Percentiles rank a stretch among this genome's conserved stretches.
phyloP scores from a whole-genome alignment of 1,140 invertebrate species.

The Glomeris maerens region DNA sequence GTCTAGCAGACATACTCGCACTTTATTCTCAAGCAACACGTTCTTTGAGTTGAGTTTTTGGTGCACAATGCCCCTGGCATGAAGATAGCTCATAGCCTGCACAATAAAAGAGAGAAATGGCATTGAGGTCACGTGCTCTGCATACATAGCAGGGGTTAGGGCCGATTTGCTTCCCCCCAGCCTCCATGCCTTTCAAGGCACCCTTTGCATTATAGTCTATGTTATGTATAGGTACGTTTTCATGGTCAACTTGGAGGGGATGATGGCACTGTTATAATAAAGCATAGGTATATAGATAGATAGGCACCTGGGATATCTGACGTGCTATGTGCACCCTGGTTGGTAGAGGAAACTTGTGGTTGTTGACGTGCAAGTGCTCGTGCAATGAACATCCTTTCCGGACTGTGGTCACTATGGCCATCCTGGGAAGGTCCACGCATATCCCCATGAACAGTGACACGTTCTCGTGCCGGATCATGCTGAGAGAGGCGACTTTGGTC shows the following conservation, averaged over 20 bases:
- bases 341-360: conserved; percentile 24
- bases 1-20: conserved; percentile 34
- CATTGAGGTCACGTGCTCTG: conserved; percentile 10
- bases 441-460: conserved; percentile 38
- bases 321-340: conserved; percentile 26
- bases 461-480: conserved; percentile 37
- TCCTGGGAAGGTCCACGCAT: conserved; percentile 28
- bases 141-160: neutral
- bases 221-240: too few relatives aligned
- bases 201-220: too few relatives aligned
- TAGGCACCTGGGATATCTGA: conserved; percentile 30
- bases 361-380: conserved; percentile 26
- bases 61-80: conserved; percentile 36
- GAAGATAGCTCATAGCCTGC: conserved; percentile 35
- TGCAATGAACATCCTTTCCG: conserved; percentile 29
- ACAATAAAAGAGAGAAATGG: conserved; percentile 1
- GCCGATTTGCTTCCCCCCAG: too few relatives aligned
- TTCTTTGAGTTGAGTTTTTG: conserved; percentile 33
- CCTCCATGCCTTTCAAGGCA: too few relatives aligned
- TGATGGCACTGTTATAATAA: too few relatives aligned
- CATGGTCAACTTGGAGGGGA: too few relatives aligned
- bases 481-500: conserved; percentile 29
- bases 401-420: conserved; percentile 33
- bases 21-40: conserved; percentile 32
- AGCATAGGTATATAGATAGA: too few relatives aligned